Base-by-base conservation (phyloP, 1,140 invertebrate species). In the Neodiprion lecontei region DNA sequence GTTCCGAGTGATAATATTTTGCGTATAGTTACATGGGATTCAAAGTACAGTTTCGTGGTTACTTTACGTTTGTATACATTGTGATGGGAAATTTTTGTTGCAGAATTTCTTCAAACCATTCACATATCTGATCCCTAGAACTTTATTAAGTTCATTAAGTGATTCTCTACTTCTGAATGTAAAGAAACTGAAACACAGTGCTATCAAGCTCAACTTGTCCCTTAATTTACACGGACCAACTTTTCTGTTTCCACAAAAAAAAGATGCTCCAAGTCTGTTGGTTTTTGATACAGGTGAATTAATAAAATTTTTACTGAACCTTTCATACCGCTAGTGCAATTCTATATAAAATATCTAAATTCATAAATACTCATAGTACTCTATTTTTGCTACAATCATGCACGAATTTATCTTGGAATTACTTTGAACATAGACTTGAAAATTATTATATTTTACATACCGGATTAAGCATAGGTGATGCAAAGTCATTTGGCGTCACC, bases 261-360 rank as follows among this genome's bases (percentile, higher is more conserved):
- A 94, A 21, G 92, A 94, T 72, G 95, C 94, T 8, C 93, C 94
- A 0, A 95, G 94, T 85, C 89, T 95, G n/a, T 85, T 97, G 66
- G 91, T 96, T 67, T 86, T 96, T 17, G 93, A 95, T 84, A 91
- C 95, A 83, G 94, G 93, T 93, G 88, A 82, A 70, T 69, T 73
- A 5, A 67, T 65, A 53, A 61, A 72, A 70, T 65, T 76, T 11
- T 50, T 40, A 40, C 28, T 5, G 11, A 17, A 61, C 11, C 53
- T 61, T 61, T 61, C 4, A 61, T 61, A 61, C 28, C 28, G 28
- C 5, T 40, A 3, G 28, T 40, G 28, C 28, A 40, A 40, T 40
- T 40, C 2, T 40, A 5, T 40, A 40, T 40, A 40, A 40, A 40
- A 40, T 40, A 40, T 40, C 28, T 40, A 40, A 40, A 40, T 40